Conservation (phyloP, 1,140 invertebrate genomes). For the Plodia interpunctella region DNA sequence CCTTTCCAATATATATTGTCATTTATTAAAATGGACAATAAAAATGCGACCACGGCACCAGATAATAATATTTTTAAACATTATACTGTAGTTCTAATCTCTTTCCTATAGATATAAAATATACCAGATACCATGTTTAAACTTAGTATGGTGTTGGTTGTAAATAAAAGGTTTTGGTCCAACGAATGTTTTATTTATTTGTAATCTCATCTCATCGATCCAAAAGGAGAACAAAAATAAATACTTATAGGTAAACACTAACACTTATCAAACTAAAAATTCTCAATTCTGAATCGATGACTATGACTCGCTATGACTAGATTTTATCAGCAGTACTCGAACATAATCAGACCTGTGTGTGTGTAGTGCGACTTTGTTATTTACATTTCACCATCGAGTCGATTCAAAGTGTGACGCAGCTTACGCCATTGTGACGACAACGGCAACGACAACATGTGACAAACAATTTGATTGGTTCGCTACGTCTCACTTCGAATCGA, state of each 20-base stretch:
- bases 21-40: constrained; percentile 42
- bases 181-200: constrained; percentile 28
- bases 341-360: too few relatives aligned
- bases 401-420: too few relatives aligned
- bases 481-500: too few relatives aligned
- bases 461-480: too few relatives aligned
- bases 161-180: constrained; percentile 54
- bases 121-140: constrained; percentile 21
- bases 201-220: background rate
- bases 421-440: too few relatives aligned
- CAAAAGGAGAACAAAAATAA: background rate
- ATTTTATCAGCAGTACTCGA: background rate
- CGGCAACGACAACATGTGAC: too few relatives aligned
- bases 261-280: too few relatives aligned
- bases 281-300: background rate
- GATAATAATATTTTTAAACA: constrained; percentile 45
- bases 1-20: background rate
- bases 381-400: too few relatives aligned
- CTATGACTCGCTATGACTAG: background rate
- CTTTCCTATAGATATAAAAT: constrained; percentile 23
- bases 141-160: constrained; percentile 48
- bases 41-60: constrained; percentile 42
- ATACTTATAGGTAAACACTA: too few relatives aligned
- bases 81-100: constrained; percentile 39
- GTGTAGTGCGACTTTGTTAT: too few relatives aligned